phyloP scores from a whole-genome alignment of 2,113 vertebrate species.

The Jacana jacana region DNA sequence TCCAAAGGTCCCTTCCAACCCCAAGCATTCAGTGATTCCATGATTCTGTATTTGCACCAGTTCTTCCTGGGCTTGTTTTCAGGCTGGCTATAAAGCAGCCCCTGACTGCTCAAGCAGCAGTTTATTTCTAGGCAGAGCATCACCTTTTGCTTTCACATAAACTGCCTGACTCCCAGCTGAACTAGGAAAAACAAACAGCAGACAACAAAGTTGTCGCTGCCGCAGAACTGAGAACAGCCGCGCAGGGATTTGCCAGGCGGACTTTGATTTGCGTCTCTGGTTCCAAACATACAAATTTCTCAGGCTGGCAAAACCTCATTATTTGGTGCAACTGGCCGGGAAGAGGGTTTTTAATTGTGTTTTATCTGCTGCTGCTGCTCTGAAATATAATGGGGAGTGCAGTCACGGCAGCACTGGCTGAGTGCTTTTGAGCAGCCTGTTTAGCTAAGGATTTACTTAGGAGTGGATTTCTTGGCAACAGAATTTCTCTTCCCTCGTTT shows the following conservation, averaged over 20 bases:
- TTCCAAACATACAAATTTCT: neutral
- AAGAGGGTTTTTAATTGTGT: neutral
- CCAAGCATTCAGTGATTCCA: neutral
- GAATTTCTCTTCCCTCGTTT: neutral
- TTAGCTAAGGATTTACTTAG: conserved; percentile 24
- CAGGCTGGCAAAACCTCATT: neutral
- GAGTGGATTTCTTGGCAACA: neutral
- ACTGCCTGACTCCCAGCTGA: neutral
- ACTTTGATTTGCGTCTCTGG: neutral
- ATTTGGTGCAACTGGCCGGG: neutral
- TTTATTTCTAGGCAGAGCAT: neutral
- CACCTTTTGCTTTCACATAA: conserved; percentile 7
- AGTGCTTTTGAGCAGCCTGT: neutral
- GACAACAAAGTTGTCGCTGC: neutral
- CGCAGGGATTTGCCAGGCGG: neutral
- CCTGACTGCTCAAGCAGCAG: neutral
- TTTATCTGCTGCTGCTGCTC: neutral
- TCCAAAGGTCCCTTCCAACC: neutral
- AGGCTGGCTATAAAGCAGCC: neutral
- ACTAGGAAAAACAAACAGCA: conserved; percentile 2
- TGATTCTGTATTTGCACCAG: neutral
- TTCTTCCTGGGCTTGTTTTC: neutral
- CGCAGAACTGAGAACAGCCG: neutral
- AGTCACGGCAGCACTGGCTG: neutral
- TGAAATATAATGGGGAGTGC: neutral